Percentiles rank a stretch among this genome's conserved stretches.
Evolutionary conservation across 2,113 vertebrate genomes (phyloP).

Genomic region (Cavia aperea): DNA sequence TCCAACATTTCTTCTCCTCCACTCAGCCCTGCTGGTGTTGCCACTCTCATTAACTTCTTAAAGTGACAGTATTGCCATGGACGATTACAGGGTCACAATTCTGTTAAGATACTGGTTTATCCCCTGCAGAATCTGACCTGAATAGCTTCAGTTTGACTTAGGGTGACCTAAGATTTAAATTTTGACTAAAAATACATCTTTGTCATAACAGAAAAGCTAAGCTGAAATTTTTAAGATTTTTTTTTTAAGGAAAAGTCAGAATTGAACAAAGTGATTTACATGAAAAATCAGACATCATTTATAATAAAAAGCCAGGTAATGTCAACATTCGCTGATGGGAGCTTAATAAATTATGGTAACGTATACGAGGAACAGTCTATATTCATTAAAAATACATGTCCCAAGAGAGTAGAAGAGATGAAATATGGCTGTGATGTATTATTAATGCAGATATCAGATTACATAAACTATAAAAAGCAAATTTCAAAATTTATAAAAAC

Average conservation of each 20-base stretch:
- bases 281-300: background rate
- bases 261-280: background rate
- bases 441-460: background rate
- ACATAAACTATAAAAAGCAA: background rate
- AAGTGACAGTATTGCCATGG: background rate
- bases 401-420: background rate
- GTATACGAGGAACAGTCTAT: background rate
- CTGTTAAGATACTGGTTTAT: background rate
- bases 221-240: background rate
- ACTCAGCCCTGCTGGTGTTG: background rate
- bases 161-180: background rate
- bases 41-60: background rate
- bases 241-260: background rate
- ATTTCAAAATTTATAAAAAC: background rate
- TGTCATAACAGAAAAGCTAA: background rate
- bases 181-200: background rate
- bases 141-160: background rate
- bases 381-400: slow-evolving; percentile 3
- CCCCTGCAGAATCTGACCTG: background rate
- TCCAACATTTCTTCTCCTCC: background rate
- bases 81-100: background rate
- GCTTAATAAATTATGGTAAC: background rate
- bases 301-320: background rate
- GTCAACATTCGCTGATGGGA: background rate
- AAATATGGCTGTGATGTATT: background rate